Percentiles rank a stretch among this genome's conserved stretches.
Evolutionary conservation across 2,888 invertebrate genomes (phyloP).

Genomic region (Magallana nippona): DNA sequence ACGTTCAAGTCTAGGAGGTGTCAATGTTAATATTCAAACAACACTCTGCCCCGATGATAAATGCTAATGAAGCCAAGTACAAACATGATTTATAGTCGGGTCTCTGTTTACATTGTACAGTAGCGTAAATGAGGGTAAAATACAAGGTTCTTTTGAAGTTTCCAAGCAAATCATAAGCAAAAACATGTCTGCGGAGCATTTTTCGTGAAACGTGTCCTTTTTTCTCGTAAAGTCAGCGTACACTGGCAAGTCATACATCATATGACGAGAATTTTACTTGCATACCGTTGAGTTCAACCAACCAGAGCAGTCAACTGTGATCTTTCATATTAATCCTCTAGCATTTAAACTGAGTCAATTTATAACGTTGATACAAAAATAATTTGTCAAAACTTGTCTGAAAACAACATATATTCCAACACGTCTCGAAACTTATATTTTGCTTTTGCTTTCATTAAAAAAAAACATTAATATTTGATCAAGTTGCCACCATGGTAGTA

Average conservation of each 20-base stretch:
- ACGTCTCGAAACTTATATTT: no score
- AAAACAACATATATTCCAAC: neutral
- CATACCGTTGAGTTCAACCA: no score
- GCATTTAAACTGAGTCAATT: neutral
- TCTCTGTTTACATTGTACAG: neutral
- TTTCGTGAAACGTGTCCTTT: no score
- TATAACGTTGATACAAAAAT: neutral
- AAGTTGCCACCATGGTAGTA: no score
- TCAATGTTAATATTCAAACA: neutral
- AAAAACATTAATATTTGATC: no score
- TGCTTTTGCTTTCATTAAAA: no score
- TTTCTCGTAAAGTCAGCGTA: no score
- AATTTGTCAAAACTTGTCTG: neutral
- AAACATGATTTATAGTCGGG: neutral
- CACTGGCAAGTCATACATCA: neutral
- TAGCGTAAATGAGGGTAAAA: neutral
- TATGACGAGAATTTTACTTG: neutral
- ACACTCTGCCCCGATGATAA: neutral
- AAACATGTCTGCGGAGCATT: no score
- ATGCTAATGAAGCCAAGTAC: conserved; percentile 5
- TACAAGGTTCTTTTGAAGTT: no score
- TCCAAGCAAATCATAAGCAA: no score
- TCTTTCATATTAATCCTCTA: neutral
- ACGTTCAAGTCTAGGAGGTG: neutral
- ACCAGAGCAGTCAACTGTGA: neutral